Evolutionary conservation across 1,140 invertebrate genomes (phyloP).

Genomic region (Melitaea cinxia): DNA sequence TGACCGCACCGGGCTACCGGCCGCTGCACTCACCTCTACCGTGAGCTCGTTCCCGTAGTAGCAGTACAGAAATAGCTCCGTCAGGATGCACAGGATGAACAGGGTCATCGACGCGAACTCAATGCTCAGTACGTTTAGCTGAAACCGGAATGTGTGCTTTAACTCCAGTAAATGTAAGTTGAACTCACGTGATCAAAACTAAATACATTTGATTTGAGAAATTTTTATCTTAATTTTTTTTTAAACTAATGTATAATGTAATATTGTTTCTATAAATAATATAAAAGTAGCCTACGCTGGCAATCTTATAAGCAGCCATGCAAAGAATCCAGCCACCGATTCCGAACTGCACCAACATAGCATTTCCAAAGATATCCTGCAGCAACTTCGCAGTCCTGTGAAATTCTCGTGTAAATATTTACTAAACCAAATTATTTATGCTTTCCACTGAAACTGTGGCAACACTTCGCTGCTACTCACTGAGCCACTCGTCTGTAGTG

Average conservation of each 20-base stretch:
- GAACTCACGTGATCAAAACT: too few species aligned
- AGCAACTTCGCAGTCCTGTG: conserved; percentile 49
- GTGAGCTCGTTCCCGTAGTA: conserved; percentile 71
- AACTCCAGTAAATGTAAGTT: too few species aligned
- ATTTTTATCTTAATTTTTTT: too few species aligned
- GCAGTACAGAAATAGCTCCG: conserved; percentile 71
- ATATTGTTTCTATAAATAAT: neutral
- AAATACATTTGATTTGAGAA: too few species aligned
- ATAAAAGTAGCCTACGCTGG: conserved; percentile 50
- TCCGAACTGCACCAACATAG: conserved; percentile 64
- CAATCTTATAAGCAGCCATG: conserved; percentile 69
- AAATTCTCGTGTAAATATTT: neutral
- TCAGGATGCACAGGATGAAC: conserved; percentile 70
- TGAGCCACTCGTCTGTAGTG: conserved; percentile 56
- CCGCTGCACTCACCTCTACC: conserved; percentile 52
- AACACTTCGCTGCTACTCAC: conserved; percentile 39
- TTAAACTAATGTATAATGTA: too few species aligned
- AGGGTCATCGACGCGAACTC: conserved; percentile 71
- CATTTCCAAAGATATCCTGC: conserved; percentile 58
- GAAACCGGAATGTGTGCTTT: neutral
- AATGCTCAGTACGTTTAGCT: conserved; percentile 61
- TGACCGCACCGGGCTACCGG: too few species aligned
- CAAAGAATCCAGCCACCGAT: conserved; percentile 72
- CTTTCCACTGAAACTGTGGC: too few species aligned
- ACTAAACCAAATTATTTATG: neutral